Evolutionary conservation across 1,140 invertebrate genomes (phyloP), one percentile per base, ranked within the genome.

Genomic region (Chionoecetes opilio): DNA sequence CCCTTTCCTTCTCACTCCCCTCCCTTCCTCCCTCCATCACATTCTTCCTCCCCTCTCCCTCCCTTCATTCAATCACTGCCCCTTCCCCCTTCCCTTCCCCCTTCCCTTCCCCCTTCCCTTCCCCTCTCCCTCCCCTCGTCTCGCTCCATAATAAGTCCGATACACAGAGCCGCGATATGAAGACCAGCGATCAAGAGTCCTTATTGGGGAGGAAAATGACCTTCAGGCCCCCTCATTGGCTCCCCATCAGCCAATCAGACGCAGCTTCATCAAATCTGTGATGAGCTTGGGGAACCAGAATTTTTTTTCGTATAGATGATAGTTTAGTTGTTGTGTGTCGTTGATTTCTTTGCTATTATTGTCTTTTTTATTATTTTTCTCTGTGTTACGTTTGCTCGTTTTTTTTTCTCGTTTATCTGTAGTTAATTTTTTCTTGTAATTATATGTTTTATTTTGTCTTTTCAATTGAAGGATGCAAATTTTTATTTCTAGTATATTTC

Each of bases 131-230:
- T 29, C 87, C 14, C 63, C 21, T 5, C n/a, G 11, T 0, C 21
- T 53, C 46, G 0, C 46, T 11, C n/a, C 14, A 3, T 38, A 37
- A 87, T 87, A 38, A 87, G 34, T 87, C 85, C 85, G 37, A 35
- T 38, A 87, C n/a, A 21, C 37, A n/a, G 63, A n/a, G 63, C 63
- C 63, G 63, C 63, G 63, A 75, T 75, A 75, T 75, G 63, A 75
- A 75, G 63, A 75, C 21, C 63, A 21, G 63, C 63, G 63, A 75
- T 75, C 63, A 75, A n/a, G 63, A 5, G 11, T 17, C 63, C 63
- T 75, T 75, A n/a, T n/a, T 75, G 63, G 63, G 63, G 63, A 26
- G 63, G 21, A 26, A 75, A 75, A 75, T 75, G 26, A n/a, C 63
- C 63, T 75, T 75, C 11, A 17, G 1, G 21, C 21, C 9, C 63